Evolutionary conservation across 1,140 invertebrate genomes (phyloP).

Genomic region (Listronotus bonariensis): DNA sequence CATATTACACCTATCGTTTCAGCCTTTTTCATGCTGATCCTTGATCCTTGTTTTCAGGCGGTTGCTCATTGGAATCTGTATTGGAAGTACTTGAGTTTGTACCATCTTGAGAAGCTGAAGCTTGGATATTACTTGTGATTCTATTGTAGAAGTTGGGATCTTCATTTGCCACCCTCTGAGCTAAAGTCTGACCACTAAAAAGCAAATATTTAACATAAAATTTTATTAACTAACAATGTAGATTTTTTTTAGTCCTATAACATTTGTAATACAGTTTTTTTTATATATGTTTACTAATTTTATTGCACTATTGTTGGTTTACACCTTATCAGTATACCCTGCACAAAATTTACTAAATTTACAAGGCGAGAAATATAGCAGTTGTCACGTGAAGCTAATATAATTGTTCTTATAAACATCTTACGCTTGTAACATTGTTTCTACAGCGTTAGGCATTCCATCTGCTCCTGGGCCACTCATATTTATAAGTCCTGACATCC

Average conservation of each 20-base stretch:
- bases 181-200: slow-evolving; percentile 27
- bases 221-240: no score
- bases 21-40: slow-evolving; percentile 28
- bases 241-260: no score
- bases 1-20: slow-evolving; percentile 6
- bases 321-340: no score
- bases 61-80: background rate
- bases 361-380: no score
- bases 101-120: background rate
- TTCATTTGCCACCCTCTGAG: slow-evolving; percentile 22
- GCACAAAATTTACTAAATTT: no score
- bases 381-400: background rate
- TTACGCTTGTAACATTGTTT: slow-evolving; percentile 61
- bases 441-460: slow-evolving; percentile 47
- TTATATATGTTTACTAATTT: background rate
- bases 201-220: no score
- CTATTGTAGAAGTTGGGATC: slow-evolving; percentile 29
- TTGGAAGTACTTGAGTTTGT: background rate
- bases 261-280: no score
- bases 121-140: slow-evolving; percentile 12
- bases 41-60: slow-evolving; percentile 22
- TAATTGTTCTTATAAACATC: slow-evolving; percentile 37
- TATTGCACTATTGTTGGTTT: slow-evolving; percentile 11
- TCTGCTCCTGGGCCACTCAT: slow-evolving; percentile 43
- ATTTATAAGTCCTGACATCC: slow-evolving; percentile 54